Base-by-base conservation (phyloP, 2,888 invertebrate species). In the Drosophila pegasa region DNA sequence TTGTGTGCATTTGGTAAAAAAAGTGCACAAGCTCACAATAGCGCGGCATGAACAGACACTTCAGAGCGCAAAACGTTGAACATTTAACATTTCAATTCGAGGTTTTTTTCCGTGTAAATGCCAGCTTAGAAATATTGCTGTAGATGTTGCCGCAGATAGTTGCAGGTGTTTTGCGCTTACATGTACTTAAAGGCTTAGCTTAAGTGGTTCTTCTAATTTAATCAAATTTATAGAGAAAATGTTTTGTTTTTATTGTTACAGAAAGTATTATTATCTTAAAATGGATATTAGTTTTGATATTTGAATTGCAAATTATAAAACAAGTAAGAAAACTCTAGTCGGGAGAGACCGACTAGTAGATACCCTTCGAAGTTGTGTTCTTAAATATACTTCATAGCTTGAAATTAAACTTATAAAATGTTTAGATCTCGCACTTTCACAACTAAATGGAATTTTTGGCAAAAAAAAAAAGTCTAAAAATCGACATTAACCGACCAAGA, bases 1-100 rank as follows among this genome's bases (percentile, higher is more conserved):
- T 14, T 14, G 12, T 16, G 3, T 41, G 14, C n/a, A 12, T 38
- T 22, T 29, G 20, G 12, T 9, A 9, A 16, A 47, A 20, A 54
- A 35, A 47, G 31, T 52, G 37, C 8, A 29, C 22, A 45, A 33
- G 38, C 22, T 40, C 40, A 12, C 37, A 63, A 64, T 47, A 12
- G 37, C 31, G 22, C 12, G 10, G 37, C 37, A 18, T 31, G 37
- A n/a, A 31, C 52, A 9, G 33, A 38, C 35, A 33, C 63, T 47
- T 16, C 20, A 40, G 14, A 8, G 2, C 27, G 27, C 10, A 47
- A 55, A 62, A 31, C 31, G n/a, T 5, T 29, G 22, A 33, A 40
- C 55, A 48, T 48, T 64, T 64, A 40, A 64, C 64, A 55, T 64
- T 64, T 55, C 18, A 64, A 64, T 18, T 33, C 27, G 10, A 37